These are phyloP conservation scores for Platypus cylindrus DNA, from an alignment of 2,888 invertebrate genomes.

Conservation along the genomic window DNA sequence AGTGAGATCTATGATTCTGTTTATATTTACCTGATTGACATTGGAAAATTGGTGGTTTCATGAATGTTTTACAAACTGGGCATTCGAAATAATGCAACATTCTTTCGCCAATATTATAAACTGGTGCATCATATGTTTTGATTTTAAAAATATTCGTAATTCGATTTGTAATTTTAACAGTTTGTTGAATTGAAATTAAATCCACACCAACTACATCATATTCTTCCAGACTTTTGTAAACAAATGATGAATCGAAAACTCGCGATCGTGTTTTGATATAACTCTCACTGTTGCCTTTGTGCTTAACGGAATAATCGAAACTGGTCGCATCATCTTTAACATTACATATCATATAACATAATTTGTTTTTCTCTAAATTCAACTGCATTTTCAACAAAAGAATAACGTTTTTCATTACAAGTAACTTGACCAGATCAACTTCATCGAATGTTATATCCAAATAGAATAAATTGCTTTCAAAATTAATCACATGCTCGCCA, in stretches of 20 bases:
- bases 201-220: slow-evolving; percentile 21
- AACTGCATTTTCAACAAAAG: slow-evolving; percentile 23
- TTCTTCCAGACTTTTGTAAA: slow-evolving; percentile 19
- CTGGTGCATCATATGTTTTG: slow-evolving; percentile 15
- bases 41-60: slow-evolving; percentile 30
- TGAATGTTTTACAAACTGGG: slow-evolving; percentile 28
- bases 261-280: slow-evolving; percentile 25
- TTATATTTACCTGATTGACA: slow-evolving; percentile 21
- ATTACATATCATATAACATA: slow-evolving; percentile 25
- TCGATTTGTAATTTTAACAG: slow-evolving; percentile 19
- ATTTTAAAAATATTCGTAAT: slow-evolving; percentile 22
- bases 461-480: slow-evolving; percentile 21
- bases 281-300: slow-evolving; percentile 23
- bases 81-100: slow-evolving; percentile 28
- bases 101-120: slow-evolving; percentile 22
- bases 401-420: slow-evolving; percentile 22
- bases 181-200: slow-evolving; percentile 23
- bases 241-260: slow-evolving; percentile 18
- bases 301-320: slow-evolving; percentile 25
- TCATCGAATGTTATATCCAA: slow-evolving; percentile 23
- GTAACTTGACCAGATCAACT: slow-evolving; percentile 20
- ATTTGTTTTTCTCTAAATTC: slow-evolving; percentile 18
- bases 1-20: background rate
- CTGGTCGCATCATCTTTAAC: slow-evolving; percentile 21
- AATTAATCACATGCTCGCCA: slow-evolving; percentile 23